phyloP scores from a whole-genome alignment of 2,797 vertebrate genomes.

The Mycteria americana region DNA sequence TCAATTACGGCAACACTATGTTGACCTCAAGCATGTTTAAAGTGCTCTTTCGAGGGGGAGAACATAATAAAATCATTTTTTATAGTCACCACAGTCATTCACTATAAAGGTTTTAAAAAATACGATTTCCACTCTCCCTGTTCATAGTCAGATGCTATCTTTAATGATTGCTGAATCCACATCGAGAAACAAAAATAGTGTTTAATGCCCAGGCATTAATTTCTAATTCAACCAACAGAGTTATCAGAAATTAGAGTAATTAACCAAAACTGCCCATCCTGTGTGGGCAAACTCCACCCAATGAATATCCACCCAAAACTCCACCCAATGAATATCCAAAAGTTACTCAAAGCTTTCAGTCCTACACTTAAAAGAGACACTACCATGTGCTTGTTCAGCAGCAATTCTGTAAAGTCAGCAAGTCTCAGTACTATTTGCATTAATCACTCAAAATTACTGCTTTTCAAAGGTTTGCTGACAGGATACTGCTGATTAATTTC shows the following conservation, averaged over 20 bases:
- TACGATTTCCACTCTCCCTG: neutral
- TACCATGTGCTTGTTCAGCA: neutral
- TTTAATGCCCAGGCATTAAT: neutral
- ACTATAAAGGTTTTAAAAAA: neutral
- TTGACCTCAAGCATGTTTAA: neutral
- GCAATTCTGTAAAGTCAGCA: neutral
- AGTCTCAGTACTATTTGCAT: neutral
- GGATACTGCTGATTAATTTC: constrained; percentile 19
- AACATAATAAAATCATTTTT: neutral
- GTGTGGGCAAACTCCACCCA: neutral
- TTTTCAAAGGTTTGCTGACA: constrained; percentile 36
- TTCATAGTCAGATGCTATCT: neutral
- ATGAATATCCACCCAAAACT: neutral
- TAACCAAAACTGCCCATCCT: neutral
- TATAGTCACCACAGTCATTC: neutral
- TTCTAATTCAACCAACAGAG: neutral
- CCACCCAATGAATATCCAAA: neutral
- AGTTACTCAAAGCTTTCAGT: neutral
- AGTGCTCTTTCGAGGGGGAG: neutral
- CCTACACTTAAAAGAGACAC: neutral
- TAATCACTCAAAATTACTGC: neutral
- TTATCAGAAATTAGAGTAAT: neutral
- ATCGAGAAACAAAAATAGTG: neutral
- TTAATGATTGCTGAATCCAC: neutral
- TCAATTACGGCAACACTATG: neutral